Evolutionary conservation across 2,797 vertebrate species (phyloP).

Genomic region (Psittacula derbiana): DNA sequence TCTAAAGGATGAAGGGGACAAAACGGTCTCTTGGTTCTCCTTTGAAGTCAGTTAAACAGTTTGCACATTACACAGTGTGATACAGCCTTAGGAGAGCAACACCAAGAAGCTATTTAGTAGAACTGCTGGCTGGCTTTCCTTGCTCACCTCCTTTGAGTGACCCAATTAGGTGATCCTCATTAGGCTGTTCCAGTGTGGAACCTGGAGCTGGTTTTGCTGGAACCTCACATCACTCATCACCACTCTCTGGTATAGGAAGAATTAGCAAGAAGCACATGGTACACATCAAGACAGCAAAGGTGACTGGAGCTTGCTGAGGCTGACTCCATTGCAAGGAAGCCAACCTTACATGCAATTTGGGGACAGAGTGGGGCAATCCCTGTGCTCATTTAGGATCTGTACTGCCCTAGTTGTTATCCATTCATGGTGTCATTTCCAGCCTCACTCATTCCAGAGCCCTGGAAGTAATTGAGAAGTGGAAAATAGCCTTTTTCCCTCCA

Average conservation of each 20-base stretch:
- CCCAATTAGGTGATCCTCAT: neutral
- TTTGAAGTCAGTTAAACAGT: neutral
- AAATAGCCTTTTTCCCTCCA: neutral
- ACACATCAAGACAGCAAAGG: neutral
- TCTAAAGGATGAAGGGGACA: neutral
- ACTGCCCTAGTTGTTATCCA: neutral
- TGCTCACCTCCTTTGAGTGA: neutral
- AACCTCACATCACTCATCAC: neutral
- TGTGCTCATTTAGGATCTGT: neutral
- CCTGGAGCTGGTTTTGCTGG: neutral
- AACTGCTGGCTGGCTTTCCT: neutral
- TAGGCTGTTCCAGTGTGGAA: neutral
- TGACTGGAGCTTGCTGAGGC: neutral
- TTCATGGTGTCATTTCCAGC: neutral
- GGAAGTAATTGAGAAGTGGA: neutral
- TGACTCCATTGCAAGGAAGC: neutral
- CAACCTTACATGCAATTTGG: rapidly evolving
- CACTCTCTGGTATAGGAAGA: rapidly evolving
- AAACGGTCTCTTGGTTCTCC: neutral
- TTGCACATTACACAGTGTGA: rapidly evolving
- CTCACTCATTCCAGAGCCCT: neutral
- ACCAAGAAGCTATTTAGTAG: neutral
- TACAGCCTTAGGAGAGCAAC: neutral
- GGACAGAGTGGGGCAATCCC: neutral
- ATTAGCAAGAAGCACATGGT: neutral